These are phyloP conservation scores for Philypnodon macrostomus DNA, from an alignment of 2,797 vertebrate genomes.

Conservation along the genomic window DNA sequence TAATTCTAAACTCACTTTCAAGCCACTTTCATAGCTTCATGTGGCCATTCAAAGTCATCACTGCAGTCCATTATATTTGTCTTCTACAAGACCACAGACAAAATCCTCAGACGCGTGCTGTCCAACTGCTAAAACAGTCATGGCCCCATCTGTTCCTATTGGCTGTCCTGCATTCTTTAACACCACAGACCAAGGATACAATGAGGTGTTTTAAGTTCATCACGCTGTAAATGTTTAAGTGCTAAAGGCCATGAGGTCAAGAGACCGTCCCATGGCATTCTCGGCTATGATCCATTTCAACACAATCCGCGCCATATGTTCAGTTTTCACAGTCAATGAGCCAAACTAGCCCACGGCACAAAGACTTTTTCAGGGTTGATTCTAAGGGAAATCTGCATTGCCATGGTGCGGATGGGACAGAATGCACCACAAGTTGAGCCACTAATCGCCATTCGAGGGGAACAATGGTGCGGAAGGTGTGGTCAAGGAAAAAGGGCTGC, in stretches of 20 bases:
- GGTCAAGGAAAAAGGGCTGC: too few species aligned
- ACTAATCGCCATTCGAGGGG: constrained; percentile 39
- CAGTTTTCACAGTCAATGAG: constrained; percentile 70
- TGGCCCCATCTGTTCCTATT: constrained; percentile 53
- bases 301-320: constrained; percentile 80
- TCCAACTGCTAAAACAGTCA: constrained; percentile 51
- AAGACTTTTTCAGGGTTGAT: too few species aligned
- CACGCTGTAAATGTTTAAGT: constrained; percentile 60
- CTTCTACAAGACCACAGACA: constrained; percentile 23
- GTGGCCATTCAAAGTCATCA: neutral
- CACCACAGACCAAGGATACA: constrained; percentile 47
- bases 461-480: constrained; percentile 39
- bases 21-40: neutral
- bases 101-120: constrained; percentile 25
- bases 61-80: neutral
- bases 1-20: constrained; percentile 4
- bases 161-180: constrained; percentile 41
- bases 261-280: constrained; percentile 72
- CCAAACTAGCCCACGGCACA: constrained; percentile 71
- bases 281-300: constrained; percentile 56
- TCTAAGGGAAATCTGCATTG: constrained; percentile 70
- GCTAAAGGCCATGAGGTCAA: constrained; percentile 70
- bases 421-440: constrained; percentile 66
- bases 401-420: constrained; percentile 64
- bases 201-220: constrained; percentile 80